Evolutionary conservation across 92 coral and sea anemone genomes (phyloP), one percentile per base, ranked within the genome.

Genomic region (Heteractis magnifica): DNA sequence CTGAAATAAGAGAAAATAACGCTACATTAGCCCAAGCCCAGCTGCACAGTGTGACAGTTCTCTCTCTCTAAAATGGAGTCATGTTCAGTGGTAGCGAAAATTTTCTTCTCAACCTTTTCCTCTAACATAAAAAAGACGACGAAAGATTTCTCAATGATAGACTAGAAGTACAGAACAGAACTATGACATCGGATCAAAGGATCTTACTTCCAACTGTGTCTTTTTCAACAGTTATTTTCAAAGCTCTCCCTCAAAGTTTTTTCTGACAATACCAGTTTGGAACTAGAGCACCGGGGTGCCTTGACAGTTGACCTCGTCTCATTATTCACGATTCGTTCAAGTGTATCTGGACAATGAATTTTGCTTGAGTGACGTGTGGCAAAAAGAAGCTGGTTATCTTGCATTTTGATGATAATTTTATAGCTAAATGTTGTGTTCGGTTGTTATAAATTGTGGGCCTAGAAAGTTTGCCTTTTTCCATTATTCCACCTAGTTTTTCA

Each of bases 241-340:
- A 68, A 68, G 83, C 83, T 79, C 83, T 79, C 83, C 83, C 83
- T 79, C 77, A 70, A 70, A 81, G 84, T 81, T 81, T 71, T 68
- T 53, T 71, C 84, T 81, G 84, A 68, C 84, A 81, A 68, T 68
- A 68, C 73, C 21, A 26, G 49, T 41, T 68, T 68, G 73, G 49
- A 68, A 50, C 7, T 68, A 68, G 73, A 68, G 44, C 23, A 48
- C 73, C 26, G 73, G 8, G 73, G 21, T 26, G 44, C 48, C 71
- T 68, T 68, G 73, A 6, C 73, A 68, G 73, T 68, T 68, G 73
- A 68, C 73, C 73, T 68, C 73, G 49, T 23, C 15, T 68, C 73
- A 68, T 68, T 68, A 21, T 68, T 68, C 18, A 26, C 23, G 48
- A 77, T 68, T 20, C 77, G 55, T 68, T 80, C 77, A 51, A 68